Evolutionary conservation across 2,888 invertebrate species (phyloP), one percentile per base, ranked within the genome.

Genomic region (Polyploca ridens): DNA sequence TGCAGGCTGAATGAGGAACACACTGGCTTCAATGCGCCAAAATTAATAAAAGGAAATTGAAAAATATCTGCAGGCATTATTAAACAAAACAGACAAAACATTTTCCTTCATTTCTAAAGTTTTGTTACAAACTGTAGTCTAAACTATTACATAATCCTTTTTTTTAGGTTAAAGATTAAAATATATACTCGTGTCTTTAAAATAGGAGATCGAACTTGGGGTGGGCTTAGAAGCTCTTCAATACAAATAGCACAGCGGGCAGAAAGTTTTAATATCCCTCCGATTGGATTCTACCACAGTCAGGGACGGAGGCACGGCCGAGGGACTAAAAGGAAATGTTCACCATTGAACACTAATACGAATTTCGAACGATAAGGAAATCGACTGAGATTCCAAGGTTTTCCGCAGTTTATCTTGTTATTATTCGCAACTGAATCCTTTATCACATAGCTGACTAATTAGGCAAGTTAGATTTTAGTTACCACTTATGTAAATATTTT

Each of bases 201-300:
- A 86, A 83, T 54, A 83, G 79, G 78, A 82, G 78, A 87, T 83
- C 78, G 75, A 73, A 73, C 72, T 70, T 69, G 74, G 79, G 78
- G 78, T 71, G 73, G 72, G 54, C 54, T 76, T 72, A 77, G 78
- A 83, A 83, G 75, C 80, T 79, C 82, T 78, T 79, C 78, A 75
- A 79, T 78, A 90, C 85, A 89, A 91, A 90, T 76, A 80, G 83
- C 79, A 83, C 83, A 78, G 84, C 83, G 84, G 86, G 84, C 85
- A 86, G 87, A 91, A 93, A 91, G 88, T 94, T 94, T 93, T 93
- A 93, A 94, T 93, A 93, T 93, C 92, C 89, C 88, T 87, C 85
- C 88, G 90, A 92, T 92, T 90, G 90, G 91, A 91, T 91, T 86
- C 88, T 88, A 87, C 89, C 88, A 78, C 87, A 89, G 83, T 81